Conservation (phyloP, 2,888 invertebrate species). For the Eupelmus urozonus region DNA sequence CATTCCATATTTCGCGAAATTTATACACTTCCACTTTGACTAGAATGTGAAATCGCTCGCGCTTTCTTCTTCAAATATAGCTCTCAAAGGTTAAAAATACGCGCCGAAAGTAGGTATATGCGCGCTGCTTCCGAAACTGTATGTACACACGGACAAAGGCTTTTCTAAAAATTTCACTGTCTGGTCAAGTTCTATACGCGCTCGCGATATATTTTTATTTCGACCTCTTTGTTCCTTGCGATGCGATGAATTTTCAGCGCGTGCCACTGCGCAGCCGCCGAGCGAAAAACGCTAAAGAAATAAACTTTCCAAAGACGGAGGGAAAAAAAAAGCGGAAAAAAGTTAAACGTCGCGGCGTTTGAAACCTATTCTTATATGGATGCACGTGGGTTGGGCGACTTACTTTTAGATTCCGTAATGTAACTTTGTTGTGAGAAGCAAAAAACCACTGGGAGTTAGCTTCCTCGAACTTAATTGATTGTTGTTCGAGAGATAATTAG, state of each 20-base stretch:
- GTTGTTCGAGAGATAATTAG: too few species aligned
- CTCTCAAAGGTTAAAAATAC: constrained; percentile 13
- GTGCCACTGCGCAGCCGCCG: background rate
- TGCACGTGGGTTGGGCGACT: too few species aligned
- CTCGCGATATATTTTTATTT: constrained; percentile 35
- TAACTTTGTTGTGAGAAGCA: too few species aligned
- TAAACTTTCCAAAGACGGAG: constrained; percentile 16
- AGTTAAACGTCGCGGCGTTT: too few species aligned
- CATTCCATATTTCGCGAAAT: background rate
- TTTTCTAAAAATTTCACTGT: constrained; percentile 30
- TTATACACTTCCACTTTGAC: background rate
- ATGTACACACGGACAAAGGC: background rate
- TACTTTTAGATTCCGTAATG: too few species aligned
- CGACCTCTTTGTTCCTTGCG: constrained; percentile 27
- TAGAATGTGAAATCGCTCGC: constrained; percentile 14
- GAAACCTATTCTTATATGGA: too few species aligned
- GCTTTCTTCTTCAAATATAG: constrained; percentile 15
- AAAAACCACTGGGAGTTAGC: too few species aligned
- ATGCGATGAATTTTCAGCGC: constrained; percentile 38
- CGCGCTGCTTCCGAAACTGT: constrained; percentile 6
- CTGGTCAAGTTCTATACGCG: background rate
- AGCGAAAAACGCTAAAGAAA: constrained; percentile 28
- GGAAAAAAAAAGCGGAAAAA: background rate
- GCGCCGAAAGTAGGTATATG: constrained; percentile 12
- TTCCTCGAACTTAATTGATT: too few species aligned